Evolutionary conservation across 1,140 invertebrate genomes (phyloP).

Genomic region (Zaprionus camerounensis): DNA sequence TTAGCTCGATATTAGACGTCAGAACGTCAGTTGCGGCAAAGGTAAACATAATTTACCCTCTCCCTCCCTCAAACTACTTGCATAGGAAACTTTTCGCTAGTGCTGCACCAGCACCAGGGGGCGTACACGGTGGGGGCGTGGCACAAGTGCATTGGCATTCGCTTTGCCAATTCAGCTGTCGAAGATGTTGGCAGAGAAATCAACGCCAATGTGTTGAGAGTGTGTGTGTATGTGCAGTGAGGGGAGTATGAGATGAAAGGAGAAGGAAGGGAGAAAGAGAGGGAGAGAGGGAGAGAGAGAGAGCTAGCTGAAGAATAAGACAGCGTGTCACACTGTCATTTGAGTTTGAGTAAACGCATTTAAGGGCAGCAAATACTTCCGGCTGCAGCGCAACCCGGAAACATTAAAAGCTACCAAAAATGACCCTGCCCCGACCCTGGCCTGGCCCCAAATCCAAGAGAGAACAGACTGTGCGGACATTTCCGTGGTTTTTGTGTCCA

Average conservation of each 20-base stretch:
- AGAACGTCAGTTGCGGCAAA: conserved; percentile 46
- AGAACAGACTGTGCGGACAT: conserved; percentile 10
- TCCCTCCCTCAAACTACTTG: conserved; percentile 47
- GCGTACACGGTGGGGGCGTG: background rate
- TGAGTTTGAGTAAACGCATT: conserved; percentile 69
- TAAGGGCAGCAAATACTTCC: conserved; percentile 68
- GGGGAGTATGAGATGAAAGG: background rate
- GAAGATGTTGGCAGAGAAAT: conserved; percentile 31
- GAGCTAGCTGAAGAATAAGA: background rate
- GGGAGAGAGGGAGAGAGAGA: background rate
- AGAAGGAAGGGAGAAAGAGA: background rate
- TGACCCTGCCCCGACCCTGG: background rate
- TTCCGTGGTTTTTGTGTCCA: conserved; percentile 43
- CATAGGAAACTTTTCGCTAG: conserved; percentile 12
- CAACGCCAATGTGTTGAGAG: conserved; percentile 38
- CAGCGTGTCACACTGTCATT: conserved; percentile 37
- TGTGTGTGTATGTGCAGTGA: background rate
- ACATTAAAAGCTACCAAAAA: conserved; percentile 55
- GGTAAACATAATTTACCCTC: conserved; percentile 73
- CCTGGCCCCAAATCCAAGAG: background rate
- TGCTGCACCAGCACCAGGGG: background rate
- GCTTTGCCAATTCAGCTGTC: conserved; percentile 40
- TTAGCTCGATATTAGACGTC: conserved; percentile 56
- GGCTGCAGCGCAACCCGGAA: conserved; percentile 50
- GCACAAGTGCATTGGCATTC: conserved; percentile 32